These are phyloP conservation scores for Porphyrio hochstetteri DNA, from an alignment of 2,113 vertebrate species.

Conservation along the genomic window DNA sequence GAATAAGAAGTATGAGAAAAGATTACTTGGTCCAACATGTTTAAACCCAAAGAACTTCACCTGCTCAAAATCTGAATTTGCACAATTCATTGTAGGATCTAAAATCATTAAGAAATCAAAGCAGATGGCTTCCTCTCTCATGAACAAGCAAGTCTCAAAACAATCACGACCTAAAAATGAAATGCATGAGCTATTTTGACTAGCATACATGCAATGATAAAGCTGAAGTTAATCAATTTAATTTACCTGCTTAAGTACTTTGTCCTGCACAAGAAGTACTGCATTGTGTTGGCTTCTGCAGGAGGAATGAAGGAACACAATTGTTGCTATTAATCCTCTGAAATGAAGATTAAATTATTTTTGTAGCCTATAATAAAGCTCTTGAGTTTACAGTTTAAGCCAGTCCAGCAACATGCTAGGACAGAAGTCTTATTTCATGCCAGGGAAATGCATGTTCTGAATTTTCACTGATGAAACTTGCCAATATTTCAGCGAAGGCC, in stretches of 20 bases:
- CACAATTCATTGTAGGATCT: neutral
- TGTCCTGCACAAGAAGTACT: neutral
- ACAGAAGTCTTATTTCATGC: constrained; percentile 6
- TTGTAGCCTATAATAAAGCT: neutral
- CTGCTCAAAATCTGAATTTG: neutral
- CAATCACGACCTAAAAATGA: constrained; percentile 27
- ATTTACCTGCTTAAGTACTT: constrained; percentile 23
- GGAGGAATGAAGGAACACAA: neutral
- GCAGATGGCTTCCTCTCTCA: constrained; percentile 2
- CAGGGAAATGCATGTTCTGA: neutral
- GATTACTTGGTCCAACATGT: neutral
- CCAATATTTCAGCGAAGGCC: neutral
- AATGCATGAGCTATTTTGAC: constrained; percentile 42
- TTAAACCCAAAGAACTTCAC: neutral
- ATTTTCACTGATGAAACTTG: constrained; percentile 5
- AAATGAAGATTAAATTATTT: constrained; percentile 21
- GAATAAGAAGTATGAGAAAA: neutral
- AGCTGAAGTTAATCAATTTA: constrained; percentile 40
- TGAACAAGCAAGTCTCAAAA: constrained; percentile 41
- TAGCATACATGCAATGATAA: constrained; percentile 23
- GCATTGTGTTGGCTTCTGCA: neutral
- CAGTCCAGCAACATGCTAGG: neutral
- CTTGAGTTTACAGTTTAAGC: neutral
- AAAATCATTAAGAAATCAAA: neutral
- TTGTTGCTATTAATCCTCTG: constrained; percentile 9